Percentiles rank a stretch among this genome's conserved stretches.
phyloP scores from a whole-genome alignment of 2,113 vertebrate genomes.

The Mugil cephalus region DNA sequence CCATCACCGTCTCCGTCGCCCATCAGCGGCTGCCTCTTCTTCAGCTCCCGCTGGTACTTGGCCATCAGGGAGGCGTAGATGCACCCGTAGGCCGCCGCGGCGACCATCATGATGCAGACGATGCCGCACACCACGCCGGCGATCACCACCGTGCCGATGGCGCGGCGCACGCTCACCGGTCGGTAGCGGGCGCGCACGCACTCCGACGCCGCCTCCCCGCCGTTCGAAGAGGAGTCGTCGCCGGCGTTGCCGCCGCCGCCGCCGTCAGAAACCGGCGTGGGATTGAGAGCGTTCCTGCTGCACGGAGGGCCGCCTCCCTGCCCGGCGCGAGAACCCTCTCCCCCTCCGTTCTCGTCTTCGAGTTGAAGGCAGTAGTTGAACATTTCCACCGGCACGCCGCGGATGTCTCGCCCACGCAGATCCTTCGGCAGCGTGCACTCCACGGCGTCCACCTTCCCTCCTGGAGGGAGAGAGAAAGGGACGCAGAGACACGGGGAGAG shows the following conservation, averaged over 20 bases:
- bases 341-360: constrained; percentile 89
- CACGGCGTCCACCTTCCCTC: constrained; percentile 95
- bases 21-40: constrained; percentile 97
- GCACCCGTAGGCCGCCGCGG: constrained; percentile 96
- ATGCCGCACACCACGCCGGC: constrained; percentile 97
- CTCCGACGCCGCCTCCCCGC: constrained; percentile 68
- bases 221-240: constrained; percentile 81
- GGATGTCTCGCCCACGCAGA: constrained; percentile 95
- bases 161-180: constrained; percentile 93
- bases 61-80: constrained; percentile 99
- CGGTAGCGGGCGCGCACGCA: constrained; percentile 90
- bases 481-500: constrained; percentile 32
- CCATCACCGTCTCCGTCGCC: constrained; percentile 93
- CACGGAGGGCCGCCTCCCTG: constrained; percentile 88
- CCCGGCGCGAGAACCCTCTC: constrained; percentile 57
- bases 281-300: constrained; percentile 73
- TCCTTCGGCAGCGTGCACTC: constrained; percentile 97
- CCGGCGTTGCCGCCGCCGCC: constrained; percentile 52
- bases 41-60: constrained; percentile 97
- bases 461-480: constrained; percentile 75
- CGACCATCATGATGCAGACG: constrained; percentile 99
- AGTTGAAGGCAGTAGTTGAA: constrained; percentile 98
- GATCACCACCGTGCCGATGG: constrained; percentile 97
- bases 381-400: constrained; percentile 96
- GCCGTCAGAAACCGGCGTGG: constrained; percentile 68